Percentiles rank a stretch among this genome's conserved stretches.
Evolutionary conservation across 2,888 invertebrate genomes (phyloP).

Genomic region (Cordylochernes scorpioides): DNA sequence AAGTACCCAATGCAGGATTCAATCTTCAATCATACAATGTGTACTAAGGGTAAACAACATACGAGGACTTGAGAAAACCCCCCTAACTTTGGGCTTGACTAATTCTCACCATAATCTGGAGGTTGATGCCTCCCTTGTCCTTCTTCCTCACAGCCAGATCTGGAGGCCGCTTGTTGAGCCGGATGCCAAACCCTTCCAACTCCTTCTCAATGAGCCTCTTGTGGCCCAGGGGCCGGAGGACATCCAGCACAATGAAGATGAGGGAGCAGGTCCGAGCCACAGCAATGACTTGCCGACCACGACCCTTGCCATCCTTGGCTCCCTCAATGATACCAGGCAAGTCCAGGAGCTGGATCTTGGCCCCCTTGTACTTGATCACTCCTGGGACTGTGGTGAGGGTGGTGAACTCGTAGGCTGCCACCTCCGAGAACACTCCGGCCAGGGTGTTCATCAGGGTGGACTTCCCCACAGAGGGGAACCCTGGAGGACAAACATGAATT

Average conservation of each 20-base stretch:
- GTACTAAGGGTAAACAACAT: no score
- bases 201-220: slow-evolving; percentile 88
- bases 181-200: slow-evolving; percentile 90
- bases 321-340: slow-evolving; percentile 99
- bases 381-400: slow-evolving; percentile 97
- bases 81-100: no score
- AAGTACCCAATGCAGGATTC: no score
- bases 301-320: slow-evolving; percentile 96
- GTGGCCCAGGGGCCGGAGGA: slow-evolving; percentile 83
- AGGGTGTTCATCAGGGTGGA: slow-evolving; percentile 84
- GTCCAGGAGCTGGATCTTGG: slow-evolving; percentile 89
- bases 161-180: slow-evolving; percentile 80
- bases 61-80: no score
- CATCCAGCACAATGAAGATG: slow-evolving; percentile 89
- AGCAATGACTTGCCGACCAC: slow-evolving; percentile 94
- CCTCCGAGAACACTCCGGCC: slow-evolving; percentile 98
- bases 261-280: slow-evolving; percentile 93
- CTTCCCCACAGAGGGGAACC: slow-evolving; percentile 97
- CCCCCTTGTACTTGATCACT: slow-evolving; percentile 94
- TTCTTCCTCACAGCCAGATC: slow-evolving; percentile 85
- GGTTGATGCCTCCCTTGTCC: slow-evolving; percentile 94
- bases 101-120: slow-evolving; percentile 61
- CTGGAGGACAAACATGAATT: slow-evolving; percentile 29
- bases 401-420: slow-evolving; percentile 97
- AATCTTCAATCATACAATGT: no score